Conservation (phyloP, 2,888 invertebrate species). For the Rotaria sp. region DNA sequence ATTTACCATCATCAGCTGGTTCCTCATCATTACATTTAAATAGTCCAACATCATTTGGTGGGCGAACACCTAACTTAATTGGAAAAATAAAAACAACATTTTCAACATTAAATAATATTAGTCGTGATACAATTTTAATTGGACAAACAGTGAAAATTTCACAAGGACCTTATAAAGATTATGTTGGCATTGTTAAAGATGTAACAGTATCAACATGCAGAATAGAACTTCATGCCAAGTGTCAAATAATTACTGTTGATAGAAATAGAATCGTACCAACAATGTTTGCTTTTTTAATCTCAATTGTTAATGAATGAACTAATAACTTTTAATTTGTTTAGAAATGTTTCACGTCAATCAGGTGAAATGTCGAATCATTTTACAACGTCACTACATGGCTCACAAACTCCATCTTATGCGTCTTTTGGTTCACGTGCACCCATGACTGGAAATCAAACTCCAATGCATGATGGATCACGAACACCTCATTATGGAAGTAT, state of each 20-base stretch:
- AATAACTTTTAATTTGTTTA: too few relatives aligned
- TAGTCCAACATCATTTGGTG: background rate
- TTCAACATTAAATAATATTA: background rate
- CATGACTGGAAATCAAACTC: constrained; percentile 71
- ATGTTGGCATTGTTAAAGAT: too few relatives aligned
- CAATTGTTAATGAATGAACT: too few relatives aligned
- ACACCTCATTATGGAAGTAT: constrained; percentile 64
- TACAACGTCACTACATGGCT: too few relatives aligned
- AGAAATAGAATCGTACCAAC: too few relatives aligned
- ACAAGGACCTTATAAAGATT: too few relatives aligned
- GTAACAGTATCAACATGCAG: too few relatives aligned
- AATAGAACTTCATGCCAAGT: too few relatives aligned
- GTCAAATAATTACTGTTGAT: too few relatives aligned
- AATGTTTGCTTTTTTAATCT: too few relatives aligned
- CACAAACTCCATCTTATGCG: constrained; percentile 78
- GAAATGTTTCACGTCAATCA: too few relatives aligned
- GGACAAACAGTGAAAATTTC: too few relatives aligned
- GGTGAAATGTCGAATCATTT: constrained; percentile 41
- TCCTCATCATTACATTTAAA: background rate
- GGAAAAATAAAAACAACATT: background rate
- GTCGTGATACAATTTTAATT: constrained; percentile 72
- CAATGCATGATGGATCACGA: constrained; percentile 82
- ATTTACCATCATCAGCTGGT: background rate
- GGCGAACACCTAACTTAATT: background rate
- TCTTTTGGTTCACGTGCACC: constrained; percentile 59